Evolutionary conservation across 2,888 invertebrate species (phyloP), one percentile per base, ranked within the genome.

Genomic region (Perithous albicinctus): DNA sequence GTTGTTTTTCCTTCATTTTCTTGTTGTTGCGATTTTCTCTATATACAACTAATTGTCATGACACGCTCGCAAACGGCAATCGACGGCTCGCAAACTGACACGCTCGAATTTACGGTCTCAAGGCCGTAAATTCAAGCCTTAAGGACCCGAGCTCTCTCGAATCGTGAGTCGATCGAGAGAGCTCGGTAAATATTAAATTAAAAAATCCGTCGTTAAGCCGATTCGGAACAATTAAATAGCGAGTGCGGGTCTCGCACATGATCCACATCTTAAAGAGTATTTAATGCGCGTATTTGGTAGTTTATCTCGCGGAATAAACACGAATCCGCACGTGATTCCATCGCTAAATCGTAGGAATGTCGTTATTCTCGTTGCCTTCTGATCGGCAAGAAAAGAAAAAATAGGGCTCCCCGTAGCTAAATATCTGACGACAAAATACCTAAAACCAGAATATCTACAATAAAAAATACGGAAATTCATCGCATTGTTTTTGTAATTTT

Each of bases 41-140:
- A 75, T 75, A 56, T 66, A 75, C 66, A 66, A 75, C 43, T 75
- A 66, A 66, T 75, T 66, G 75, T 75, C 75, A 75, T 75, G 75
- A 43, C 29, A 66, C 20, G 63, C 74, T 74, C 63, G 18, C 51
- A 26, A 2, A 29, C 48, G 29, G 54, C 32, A 20, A 6, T 48
- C 10, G 1, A n/a, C n/a, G n/a, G n/a, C n/a, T n/a, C n/a, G n/a
- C n/a, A n/a, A n/a, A n/a, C n/a, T n/a, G n/a, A n/a, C n/a, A n/a
- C n/a, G n/a, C n/a, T n/a, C n/a, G n/a, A n/a, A n/a, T n/a, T n/a
- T n/a, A n/a, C n/a, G n/a, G n/a, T n/a, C n/a, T n/a, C n/a, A n/a
- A n/a, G 5, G 18, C 7, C 8, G 8, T 20, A 18, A 8, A 8
- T 20, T 48, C 18, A 8, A 18, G 51, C 51, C 10, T 23, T n/a